A percentile compares a stretch with the other conserved stretches of the same genome.
Conservation (phyloP, 2,888 invertebrate genomes). For the Coleophora deauratella region DNA sequence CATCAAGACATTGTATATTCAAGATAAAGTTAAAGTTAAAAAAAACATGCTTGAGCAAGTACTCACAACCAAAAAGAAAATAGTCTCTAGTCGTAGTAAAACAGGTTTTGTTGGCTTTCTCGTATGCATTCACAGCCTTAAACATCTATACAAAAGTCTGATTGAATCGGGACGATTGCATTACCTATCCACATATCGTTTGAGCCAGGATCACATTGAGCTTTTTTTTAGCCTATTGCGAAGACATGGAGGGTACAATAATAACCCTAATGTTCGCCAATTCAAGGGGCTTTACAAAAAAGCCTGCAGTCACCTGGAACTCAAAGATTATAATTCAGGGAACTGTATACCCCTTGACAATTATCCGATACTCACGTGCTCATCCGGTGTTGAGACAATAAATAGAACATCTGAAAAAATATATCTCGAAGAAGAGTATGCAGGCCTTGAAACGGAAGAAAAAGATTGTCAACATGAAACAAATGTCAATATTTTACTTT, state of each 20-base stretch:
- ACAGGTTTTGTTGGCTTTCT: conserved; percentile 12
- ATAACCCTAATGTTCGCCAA: conserved; percentile 7
- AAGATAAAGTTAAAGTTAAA: too few species aligned
- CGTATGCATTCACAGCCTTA: conserved; percentile 8
- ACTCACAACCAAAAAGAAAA: conserved; percentile 1
- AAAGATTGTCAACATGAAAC: too few species aligned
- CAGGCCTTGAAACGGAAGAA: too few species aligned
- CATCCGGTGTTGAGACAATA: not conserved
- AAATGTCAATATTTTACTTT: too few species aligned
- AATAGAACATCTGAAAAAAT: not conserved
- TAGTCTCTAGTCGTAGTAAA: conserved; percentile 6
- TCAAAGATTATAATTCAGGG: conserved; percentile 5
- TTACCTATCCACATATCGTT: conserved; percentile 8
- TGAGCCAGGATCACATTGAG: conserved; percentile 10
- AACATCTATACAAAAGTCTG: conserved; percentile 2
- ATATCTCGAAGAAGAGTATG: not conserved
- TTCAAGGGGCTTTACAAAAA: conserved; percentile 7
- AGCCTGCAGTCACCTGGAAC: conserved; percentile 5
- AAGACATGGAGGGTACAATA: conserved; percentile 9
- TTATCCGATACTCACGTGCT: conserved; percentile 1
- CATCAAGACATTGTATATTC: too few species aligned
- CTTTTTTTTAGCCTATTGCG: conserved; percentile 8
- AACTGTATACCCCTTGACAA: conserved; percentile 23
- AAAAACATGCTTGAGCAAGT: too few species aligned
- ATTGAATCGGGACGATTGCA: conserved; percentile 3